Evolutionary conservation across 2,888 invertebrate genomes (phyloP), one percentile per base, ranked within the genome.

Genomic region (Tanypteryx hageni): DNA sequence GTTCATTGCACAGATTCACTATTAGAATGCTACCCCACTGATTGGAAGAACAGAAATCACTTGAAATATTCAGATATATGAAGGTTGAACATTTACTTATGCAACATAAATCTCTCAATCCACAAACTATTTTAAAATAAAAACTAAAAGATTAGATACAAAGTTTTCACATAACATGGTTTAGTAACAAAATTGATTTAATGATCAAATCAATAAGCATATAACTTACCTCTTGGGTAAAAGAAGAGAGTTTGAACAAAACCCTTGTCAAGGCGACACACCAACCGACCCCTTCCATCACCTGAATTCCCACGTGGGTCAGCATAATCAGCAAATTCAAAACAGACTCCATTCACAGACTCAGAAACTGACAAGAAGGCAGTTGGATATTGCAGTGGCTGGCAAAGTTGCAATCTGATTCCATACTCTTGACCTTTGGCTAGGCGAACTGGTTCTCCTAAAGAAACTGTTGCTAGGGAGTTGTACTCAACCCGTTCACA

Each of bases 271-370:
- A 89, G 64, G 13, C 89, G 89, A 64, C 68, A 89, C 16, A 89
- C 89, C 64, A 89, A 64, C 10, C 89, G 61, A 31, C 68, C 64
- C 11, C 16, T 89, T n/a, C 64, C 89, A 64, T 64, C 68, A 1
- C 18, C 64, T 18, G 44, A 31, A 64, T n/a, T 89, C 68, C 89
- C 44, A 27, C 68, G 89, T 14, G 89, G 89, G 44, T 89, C 89
- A 27, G 89, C 89, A 89, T 89, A 89, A 9, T 89, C 89, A 89
- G 89, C 89, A 89, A 89, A 89, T 22, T 89, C 89, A 89, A 89
- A 89, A n/a, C 18, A 64, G 44, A 89, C 56, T 44, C 89, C 89
- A 68, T 89, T 89, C 1, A 89, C 89, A 44, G 89, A 64, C 64
- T 89, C 89, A n/a, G 89, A 64, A 16, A 64, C 89, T 64, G 89